Conservation (phyloP, 2,113 vertebrate genomes). For the Castor canadensis region DNA sequence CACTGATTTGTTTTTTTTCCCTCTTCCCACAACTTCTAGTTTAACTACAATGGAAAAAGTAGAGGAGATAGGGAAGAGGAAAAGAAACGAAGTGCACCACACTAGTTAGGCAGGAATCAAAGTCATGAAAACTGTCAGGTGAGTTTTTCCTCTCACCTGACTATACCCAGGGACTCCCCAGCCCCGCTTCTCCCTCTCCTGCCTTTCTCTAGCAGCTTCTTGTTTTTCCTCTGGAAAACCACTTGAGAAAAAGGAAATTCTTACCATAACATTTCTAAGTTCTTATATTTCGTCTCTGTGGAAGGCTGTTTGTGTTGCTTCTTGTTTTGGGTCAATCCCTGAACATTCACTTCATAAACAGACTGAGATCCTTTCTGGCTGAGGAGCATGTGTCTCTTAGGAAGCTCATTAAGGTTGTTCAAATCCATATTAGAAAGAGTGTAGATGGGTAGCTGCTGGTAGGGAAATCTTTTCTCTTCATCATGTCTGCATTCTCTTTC, state of each 20-base stretch:
- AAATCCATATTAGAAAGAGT: background rate
- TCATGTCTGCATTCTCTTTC: background rate
- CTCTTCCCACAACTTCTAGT: background rate
- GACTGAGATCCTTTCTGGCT: slow-evolving; percentile 2
- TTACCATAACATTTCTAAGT: slow-evolving; percentile 74
- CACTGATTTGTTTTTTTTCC: background rate
- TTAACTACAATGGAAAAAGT: background rate
- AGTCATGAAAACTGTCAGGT: background rate
- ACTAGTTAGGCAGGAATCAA: background rate
- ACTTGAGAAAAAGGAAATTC: background rate
- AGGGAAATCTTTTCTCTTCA: background rate
- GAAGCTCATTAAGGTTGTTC: background rate
- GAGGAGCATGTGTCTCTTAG: background rate
- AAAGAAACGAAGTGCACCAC: background rate
- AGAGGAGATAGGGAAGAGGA: background rate
- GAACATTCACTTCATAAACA: background rate
- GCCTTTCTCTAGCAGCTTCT: background rate
- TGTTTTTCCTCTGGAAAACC: background rate
- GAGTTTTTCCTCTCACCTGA: background rate
- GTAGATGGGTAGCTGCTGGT: background rate
- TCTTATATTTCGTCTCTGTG: slow-evolving; percentile 67
- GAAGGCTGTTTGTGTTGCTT: background rate
- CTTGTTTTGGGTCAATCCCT: slow-evolving; percentile 24
- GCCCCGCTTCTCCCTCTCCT: background rate
- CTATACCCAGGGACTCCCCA: background rate